phyloP scores from a whole-genome alignment of 2,888 invertebrate species.

The Folsomia candida region DNA sequence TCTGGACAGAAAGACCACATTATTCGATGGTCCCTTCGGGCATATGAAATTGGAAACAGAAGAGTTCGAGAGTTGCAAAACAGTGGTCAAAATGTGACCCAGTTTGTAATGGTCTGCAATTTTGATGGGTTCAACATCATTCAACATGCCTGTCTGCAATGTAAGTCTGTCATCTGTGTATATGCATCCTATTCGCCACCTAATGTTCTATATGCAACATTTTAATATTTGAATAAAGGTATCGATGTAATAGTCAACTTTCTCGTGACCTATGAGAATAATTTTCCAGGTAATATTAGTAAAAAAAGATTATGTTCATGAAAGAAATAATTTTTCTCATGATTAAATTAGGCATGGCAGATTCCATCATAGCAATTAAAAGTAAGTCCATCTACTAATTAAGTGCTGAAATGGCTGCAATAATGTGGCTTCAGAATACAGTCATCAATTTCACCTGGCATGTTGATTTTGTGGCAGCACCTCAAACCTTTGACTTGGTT shows the following conservation, averaged over 20 bases:
- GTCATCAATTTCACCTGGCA: too few species aligned
- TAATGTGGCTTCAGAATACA: too few species aligned
- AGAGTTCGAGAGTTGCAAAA: constrained; percentile 1
- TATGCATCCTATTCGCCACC: not conserved
- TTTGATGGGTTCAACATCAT: constrained; percentile 7
- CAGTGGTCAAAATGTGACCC: constrained; percentile 6
- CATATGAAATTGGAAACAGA: constrained; percentile 1
- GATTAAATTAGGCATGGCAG: too few species aligned
- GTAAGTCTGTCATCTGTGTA: not conserved
- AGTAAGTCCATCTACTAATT: not conserved
- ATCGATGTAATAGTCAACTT: constrained; percentile 2
- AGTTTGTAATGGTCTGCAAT: constrained; percentile 11
- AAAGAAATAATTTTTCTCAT: too few species aligned
- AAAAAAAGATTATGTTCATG: too few species aligned
- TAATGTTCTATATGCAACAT: too few species aligned
- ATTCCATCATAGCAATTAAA: constrained; percentile 4
- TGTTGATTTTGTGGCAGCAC: too few species aligned
- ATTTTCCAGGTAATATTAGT: too few species aligned
- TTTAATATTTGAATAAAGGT: not conserved
- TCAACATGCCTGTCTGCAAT: constrained; percentile 6
- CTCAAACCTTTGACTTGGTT: constrained; percentile 4
- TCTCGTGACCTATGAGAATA: not conserved
- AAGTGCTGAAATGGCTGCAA: too few species aligned
- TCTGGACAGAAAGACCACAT: not conserved
- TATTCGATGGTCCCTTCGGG: not conserved